Conservation (phyloP, 2,888 invertebrate species). For the Timandra comae region DNA sequence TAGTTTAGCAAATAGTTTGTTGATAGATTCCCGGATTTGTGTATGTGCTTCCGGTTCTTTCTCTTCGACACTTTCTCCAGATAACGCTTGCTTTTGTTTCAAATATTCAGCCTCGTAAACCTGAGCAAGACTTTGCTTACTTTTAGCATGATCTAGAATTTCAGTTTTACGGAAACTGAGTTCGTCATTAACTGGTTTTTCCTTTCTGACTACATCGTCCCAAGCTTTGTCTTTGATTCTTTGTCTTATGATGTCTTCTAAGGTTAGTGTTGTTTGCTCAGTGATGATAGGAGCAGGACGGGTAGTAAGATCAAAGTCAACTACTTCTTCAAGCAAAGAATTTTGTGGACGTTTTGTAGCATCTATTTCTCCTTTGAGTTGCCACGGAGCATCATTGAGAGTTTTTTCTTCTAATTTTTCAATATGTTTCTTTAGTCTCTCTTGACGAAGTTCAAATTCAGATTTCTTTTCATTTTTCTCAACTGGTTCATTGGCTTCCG, state of each 20-base stretch:
- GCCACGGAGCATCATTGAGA: slow-evolving; percentile 93
- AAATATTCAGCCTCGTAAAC: slow-evolving; percentile 94
- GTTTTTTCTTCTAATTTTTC: slow-evolving; percentile 83
- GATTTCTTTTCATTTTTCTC: slow-evolving; percentile 70
- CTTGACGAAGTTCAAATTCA: slow-evolving; percentile 85
- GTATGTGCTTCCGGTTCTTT: slow-evolving; percentile 85
- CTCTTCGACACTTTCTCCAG: slow-evolving; percentile 77
- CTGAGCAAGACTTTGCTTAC: slow-evolving; percentile 93
- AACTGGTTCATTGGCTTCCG: slow-evolving; percentile 32
- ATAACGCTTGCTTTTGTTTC: slow-evolving; percentile 78
- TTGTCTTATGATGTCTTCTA: slow-evolving; percentile 94
- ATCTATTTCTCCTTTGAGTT: slow-evolving; percentile 92
- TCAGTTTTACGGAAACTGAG: slow-evolving; percentile 91
- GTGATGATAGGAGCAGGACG: slow-evolving; percentile 94
- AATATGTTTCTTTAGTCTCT: slow-evolving; percentile 82
- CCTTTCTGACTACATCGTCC: slow-evolving; percentile 94
- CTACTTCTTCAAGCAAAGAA: slow-evolving; percentile 92
- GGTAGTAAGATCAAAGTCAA: slow-evolving; percentile 91
- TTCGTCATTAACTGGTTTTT: slow-evolving; percentile 88
- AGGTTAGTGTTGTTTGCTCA: slow-evolving; percentile 88
- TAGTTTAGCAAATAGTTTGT: slow-evolving; percentile 86
- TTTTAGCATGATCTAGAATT: slow-evolving; percentile 94
- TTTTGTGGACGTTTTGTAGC: slow-evolving; percentile 90
- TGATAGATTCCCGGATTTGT: slow-evolving; percentile 86
- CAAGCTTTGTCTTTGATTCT: slow-evolving; percentile 95